phyloP scores from a whole-genome alignment of 2,888 invertebrate genomes.

The Petrolisthes cinctipes region DNA sequence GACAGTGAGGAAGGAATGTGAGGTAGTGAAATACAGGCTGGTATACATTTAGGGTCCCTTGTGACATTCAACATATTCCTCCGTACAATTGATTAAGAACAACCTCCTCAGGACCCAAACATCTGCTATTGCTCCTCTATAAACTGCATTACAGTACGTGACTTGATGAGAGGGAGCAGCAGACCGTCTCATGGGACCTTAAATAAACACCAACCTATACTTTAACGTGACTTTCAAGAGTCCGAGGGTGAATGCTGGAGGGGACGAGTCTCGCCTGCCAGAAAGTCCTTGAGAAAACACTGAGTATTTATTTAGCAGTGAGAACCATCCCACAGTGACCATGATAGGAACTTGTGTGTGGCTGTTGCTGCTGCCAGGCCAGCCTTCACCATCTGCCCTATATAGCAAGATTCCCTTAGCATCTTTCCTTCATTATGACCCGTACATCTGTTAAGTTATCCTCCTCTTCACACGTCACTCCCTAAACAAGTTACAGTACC shows the following conservation, averaged over 20 bases:
- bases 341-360: constrained; percentile 57
- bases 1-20: constrained; percentile 44
- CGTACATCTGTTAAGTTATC: constrained; percentile 42
- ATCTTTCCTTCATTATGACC: constrained; percentile 41
- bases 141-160: no score
- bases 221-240: neutral
- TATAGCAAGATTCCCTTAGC: constrained; percentile 38
- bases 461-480: constrained; percentile 17
- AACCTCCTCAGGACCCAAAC: no score
- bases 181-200: no score
- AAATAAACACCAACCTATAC: no score
- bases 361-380: constrained; percentile 51
- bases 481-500: constrained; percentile 24
- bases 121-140: no score
- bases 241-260: constrained; percentile 47
- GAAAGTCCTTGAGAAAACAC: constrained; percentile 57
- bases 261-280: constrained; percentile 46
- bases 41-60: no score
- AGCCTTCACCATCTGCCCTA: constrained; percentile 39
- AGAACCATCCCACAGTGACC: constrained; percentile 53
- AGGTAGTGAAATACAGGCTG: constrained; percentile 48
- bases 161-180: no score
- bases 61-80: constrained; percentile 7
- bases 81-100: constrained; percentile 22
- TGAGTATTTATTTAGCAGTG: constrained; percentile 49